Evolutionary conservation across 2,888 invertebrate genomes (phyloP).

Genomic region (Quadriops clusia): DNA sequence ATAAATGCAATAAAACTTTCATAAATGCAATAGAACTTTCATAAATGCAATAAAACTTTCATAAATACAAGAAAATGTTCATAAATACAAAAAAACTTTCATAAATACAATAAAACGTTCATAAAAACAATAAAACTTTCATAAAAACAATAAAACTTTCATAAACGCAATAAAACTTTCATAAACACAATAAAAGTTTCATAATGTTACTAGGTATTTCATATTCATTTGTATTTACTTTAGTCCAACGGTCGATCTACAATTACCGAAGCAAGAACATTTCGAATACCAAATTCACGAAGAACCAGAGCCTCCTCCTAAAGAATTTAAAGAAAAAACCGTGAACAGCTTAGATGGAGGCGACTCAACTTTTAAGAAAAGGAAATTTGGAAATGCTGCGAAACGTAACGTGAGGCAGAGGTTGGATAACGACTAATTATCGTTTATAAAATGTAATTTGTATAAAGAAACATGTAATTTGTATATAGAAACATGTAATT

Average conservation of each 20-base stretch:
- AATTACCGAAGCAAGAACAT: constrained; percentile 49
- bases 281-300: constrained; percentile 16
- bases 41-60: no score
- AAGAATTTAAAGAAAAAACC: constrained; percentile 50
- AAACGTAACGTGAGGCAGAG: constrained; percentile 55
- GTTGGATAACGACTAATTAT: constrained; percentile 49
- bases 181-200: neutral
- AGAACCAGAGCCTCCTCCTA: constrained; percentile 38
- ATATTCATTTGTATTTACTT: constrained; percentile 10
- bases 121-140: no score
- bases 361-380: constrained; percentile 50
- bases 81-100: no score
- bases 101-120: no score
- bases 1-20: no score
- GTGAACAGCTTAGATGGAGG: constrained; percentile 40
- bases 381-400: constrained; percentile 45
- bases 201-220: neutral
- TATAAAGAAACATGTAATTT: no score
- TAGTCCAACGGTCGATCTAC: constrained; percentile 48
- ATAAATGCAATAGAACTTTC: no score
- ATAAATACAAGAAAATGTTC: no score
- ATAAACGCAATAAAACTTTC: constrained; percentile 1
- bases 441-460: no score
- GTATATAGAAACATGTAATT: no score
- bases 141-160: no score